Conservation (phyloP, 1,140 invertebrate genomes). For the Acromyrmex echinatior region DNA sequence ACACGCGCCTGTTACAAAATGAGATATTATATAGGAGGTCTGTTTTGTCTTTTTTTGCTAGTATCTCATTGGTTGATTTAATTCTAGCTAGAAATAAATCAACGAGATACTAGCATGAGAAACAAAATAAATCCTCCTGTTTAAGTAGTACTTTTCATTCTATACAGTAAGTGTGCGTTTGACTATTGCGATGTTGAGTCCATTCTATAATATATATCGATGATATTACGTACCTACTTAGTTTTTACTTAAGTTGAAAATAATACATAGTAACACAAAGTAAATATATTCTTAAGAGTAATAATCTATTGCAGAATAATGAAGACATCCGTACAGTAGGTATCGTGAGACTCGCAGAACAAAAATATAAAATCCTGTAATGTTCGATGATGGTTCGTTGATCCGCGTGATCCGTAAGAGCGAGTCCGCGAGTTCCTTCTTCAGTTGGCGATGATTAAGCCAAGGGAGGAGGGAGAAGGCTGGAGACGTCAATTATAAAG, state of each 20-base stretch:
- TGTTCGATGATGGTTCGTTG: constrained; percentile 80
- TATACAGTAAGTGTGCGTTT: too few relatives aligned
- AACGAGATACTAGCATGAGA: too few relatives aligned
- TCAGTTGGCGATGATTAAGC: constrained; percentile 83
- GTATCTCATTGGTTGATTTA: too few relatives aligned
- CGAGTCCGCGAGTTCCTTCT: constrained; percentile 71
- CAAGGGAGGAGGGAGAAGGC: constrained; percentile 78
- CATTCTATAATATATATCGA: too few relatives aligned
- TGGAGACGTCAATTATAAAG: constrained; percentile 85
- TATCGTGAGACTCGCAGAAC: neutral
- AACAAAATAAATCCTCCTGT: too few relatives aligned
- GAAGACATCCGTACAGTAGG: constrained; percentile 60
- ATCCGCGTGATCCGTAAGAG: constrained; percentile 77
- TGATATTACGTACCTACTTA: neutral
- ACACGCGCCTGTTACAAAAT: too few relatives aligned
- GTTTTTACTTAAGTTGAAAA: neutral
- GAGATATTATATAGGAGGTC: too few relatives aligned
- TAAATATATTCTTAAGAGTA: neutral
- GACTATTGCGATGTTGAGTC: too few relatives aligned
- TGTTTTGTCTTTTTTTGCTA: too few relatives aligned
- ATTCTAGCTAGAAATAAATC: too few relatives aligned
- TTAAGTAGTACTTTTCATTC: too few relatives aligned
- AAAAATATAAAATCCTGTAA: constrained; percentile 39
- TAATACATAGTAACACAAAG: neutral
- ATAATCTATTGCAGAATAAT: constrained; percentile 48